Conservation (phyloP, 2,888 invertebrate species). For the Steinernema hermaphroditum region DNA sequence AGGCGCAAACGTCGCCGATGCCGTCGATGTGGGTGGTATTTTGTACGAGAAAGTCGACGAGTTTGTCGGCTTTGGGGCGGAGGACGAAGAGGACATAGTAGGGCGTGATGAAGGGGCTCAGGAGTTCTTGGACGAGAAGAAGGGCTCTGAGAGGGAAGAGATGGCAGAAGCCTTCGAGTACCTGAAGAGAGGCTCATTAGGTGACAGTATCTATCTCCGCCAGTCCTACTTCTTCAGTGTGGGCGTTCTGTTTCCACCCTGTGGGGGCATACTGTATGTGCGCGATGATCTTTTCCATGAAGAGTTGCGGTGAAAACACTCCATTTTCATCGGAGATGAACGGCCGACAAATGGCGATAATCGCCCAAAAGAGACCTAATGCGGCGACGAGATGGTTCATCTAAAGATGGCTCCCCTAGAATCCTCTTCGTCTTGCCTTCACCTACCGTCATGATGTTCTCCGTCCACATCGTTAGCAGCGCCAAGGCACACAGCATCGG, state of each 20-base stretch:
- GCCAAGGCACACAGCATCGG: conserved; percentile 82
- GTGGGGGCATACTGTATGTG: conserved; percentile 75
- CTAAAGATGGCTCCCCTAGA: conserved; percentile 70
- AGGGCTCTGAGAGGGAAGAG: conserved; percentile 84
- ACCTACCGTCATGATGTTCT: conserved; percentile 75
- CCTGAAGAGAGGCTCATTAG: not conserved
- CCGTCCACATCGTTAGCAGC: conserved; percentile 83
- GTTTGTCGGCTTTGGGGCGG: conserved; percentile 79
- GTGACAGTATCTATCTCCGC: not conserved
- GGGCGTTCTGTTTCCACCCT: not conserved
- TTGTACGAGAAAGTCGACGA: conserved; percentile 95
- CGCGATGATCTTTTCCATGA: conserved; percentile 70
- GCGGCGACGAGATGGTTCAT: conserved; percentile 87
- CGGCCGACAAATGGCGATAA: conserved; percentile 75
- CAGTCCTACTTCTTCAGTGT: not conserved
- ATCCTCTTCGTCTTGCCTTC: not conserved
- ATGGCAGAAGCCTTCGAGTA: conserved; percentile 79
- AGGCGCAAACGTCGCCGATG: conserved; percentile 83
- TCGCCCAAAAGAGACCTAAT: conserved; percentile 74
- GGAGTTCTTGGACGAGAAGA: conserved; percentile 79
- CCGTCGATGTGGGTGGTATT: conserved; percentile 73
- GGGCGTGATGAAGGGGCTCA: conserved; percentile 89
- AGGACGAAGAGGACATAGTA: conserved; percentile 77
- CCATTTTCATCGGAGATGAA: conserved; percentile 72
- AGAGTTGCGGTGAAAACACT: not conserved